phyloP scores from a whole-genome alignment of 1,140 invertebrate species.

The Drosophila insularis region DNA sequence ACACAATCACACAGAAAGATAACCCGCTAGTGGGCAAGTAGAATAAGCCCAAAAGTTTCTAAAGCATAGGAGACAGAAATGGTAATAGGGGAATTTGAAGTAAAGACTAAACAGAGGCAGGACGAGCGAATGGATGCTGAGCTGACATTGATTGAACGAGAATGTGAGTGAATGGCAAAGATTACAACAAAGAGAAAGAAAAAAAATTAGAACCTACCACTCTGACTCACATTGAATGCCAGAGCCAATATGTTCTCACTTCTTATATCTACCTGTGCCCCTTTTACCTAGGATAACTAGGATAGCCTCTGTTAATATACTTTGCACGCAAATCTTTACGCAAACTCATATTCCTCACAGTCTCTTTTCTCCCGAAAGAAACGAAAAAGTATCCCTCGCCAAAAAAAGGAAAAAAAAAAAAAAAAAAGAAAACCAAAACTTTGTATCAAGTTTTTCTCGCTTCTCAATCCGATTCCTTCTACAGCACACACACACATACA shows the following conservation, averaged over 20 bases:
- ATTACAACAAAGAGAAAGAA: slow-evolving; percentile 34
- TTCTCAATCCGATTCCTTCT: slow-evolving; percentile 17
- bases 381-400: not conserved
- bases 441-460: slow-evolving; percentile 58
- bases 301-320: slow-evolving; percentile 42
- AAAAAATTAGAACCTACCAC: slow-evolving; percentile 22
- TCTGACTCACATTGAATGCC: slow-evolving; percentile 36
- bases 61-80: not conserved
- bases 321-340: slow-evolving; percentile 34
- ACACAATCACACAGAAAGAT: slow-evolving; percentile 13
- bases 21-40: not conserved
- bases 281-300: not conserved
- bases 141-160: slow-evolving; percentile 76
- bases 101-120: no score
- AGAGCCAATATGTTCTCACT: slow-evolving; percentile 4
- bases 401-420: not conserved
- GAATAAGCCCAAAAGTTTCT: slow-evolving; percentile 38
- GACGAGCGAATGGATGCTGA: not conserved
- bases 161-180: slow-evolving; percentile 51
- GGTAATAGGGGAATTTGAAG: not conserved
- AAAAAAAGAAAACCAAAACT: slow-evolving; percentile 30
- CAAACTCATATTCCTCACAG: not conserved
- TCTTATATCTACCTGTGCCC: not conserved
- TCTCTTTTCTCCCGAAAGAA: not conserved
- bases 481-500: slow-evolving; percentile 22